Evolutionary conservation across 2,797 vertebrate genomes (phyloP).

Genomic region (Iguana delicatissima): DNA sequence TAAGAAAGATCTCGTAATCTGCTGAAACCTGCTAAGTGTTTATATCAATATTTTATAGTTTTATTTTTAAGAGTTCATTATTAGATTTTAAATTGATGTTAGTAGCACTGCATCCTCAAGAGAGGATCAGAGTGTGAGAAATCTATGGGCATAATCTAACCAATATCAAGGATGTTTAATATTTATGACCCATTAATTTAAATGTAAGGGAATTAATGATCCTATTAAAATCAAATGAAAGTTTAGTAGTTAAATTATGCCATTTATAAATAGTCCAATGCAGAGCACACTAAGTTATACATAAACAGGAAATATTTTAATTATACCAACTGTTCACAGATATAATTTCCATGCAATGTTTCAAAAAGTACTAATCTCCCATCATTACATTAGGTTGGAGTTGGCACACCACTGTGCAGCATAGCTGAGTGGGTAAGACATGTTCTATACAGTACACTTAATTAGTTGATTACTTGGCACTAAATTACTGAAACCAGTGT

Average conservation of each 20-base stretch:
- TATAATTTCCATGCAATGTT: conserved; percentile 16
- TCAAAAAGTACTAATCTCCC: neutral
- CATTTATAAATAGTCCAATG: conserved; percentile 20
- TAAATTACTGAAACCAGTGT: neutral
- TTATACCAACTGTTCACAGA: conserved; percentile 6
- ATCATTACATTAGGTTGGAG: neutral
- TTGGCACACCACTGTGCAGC: too few relatives aligned
- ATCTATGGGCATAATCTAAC: neutral
- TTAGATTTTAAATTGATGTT: conserved; percentile 1
- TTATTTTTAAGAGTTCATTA: neutral
- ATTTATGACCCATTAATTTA: conserved; percentile 10
- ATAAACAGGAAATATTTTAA: conserved; percentile 21
- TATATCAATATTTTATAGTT: neutral
- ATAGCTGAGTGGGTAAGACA: neutral
- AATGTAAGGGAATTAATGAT: conserved; percentile 1
- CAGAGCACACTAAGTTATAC: neutral
- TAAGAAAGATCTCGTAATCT: neutral
- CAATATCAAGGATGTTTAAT: conserved; percentile 22
- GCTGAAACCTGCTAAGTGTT: neutral
- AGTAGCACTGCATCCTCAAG: neutral
- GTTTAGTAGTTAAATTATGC: neutral
- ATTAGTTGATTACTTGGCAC: neutral
- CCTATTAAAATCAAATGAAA: conserved; percentile 14
- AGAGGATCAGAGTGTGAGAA: neutral
- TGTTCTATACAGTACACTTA: conserved; percentile 9